Percentiles rank a stretch among this genome's conserved stretches.
Conservation (phyloP, 2,888 invertebrate species). For the Andrena hattorfiana region DNA sequence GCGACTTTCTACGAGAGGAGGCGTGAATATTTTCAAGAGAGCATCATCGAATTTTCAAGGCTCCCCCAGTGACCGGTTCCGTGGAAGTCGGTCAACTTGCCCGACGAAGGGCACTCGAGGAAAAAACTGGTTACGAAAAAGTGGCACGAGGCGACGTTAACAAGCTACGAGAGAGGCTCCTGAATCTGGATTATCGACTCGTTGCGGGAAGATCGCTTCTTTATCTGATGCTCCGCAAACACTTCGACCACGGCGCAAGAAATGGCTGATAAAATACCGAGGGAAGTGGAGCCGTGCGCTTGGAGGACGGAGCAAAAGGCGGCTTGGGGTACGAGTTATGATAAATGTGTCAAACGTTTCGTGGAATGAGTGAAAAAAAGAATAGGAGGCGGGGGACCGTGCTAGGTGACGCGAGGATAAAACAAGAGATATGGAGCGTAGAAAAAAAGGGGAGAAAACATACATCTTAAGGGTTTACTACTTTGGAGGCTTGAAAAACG, state of each 20-base stretch:
- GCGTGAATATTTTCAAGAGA: neutral
- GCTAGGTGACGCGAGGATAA: neutral
- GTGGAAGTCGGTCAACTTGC: constrained; percentile 54
- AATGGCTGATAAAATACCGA: constrained; percentile 66
- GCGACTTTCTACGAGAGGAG: constrained; percentile 4
- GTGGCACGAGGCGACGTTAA: constrained; percentile 54
- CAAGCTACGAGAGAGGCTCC: constrained; percentile 25
- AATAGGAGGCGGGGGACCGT: neutral
- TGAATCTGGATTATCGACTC: constrained; percentile 61
- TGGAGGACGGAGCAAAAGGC: neutral
- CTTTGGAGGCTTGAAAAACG: no score
- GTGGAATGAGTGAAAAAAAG: neutral
- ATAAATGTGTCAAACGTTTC: constrained; percentile 31
- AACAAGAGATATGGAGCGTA: neutral
- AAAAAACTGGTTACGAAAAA: constrained; percentile 52
- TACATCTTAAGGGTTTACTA: no score
- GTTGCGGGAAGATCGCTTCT: constrained; percentile 41
- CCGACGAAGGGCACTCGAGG: constrained; percentile 46
- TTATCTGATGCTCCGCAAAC: constrained; percentile 63
- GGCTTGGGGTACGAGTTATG: neutral
- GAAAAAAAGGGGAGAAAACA: neutral
- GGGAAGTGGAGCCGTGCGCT: neutral
- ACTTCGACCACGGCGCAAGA: constrained; percentile 36
- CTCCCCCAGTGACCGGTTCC: constrained; percentile 39
- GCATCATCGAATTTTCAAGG: constrained; percentile 51